Evolutionary conservation across 64 coral and sea anemone species (phyloP), one percentile per base, ranked within the genome.

Genomic region (Actinia equina): DNA sequence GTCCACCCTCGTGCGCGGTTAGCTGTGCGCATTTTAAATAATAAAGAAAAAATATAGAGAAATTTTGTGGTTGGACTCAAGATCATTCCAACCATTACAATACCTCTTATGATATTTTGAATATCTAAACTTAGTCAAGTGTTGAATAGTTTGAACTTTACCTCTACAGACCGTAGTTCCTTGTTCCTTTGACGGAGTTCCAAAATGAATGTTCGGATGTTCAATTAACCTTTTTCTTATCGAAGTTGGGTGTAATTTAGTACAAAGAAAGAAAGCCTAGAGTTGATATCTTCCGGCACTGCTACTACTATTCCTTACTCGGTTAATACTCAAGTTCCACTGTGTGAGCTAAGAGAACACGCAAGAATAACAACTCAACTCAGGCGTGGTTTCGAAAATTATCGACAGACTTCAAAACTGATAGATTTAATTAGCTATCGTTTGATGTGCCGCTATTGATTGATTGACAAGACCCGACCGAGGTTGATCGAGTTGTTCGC

Each of bases 321-420:
- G 4, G 69, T 74, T 74, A 41, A 9, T 30, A 74, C 7, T 74
- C 37, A 74, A 74, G 69, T 74, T 74, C 69, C 78, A 81, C 17
- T 85, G 18, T 85, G 49, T 60, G 20, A 41, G 17, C 56, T 65
- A 13, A 26, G 49, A 42, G 25, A 74, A 91, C 89, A 91, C 89
- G 84, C 52, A 91, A 86, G 89, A 59, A 80, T 85, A 85, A 86
- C 74, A 86, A 76, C 58, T 43, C 71, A 30, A 91, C 44, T 87
- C 89, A 91, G 89, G 89, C 89, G 89, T 91, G 89, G 89, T 91
- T 91, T 86, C 67, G 45, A 74, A 86, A 91, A 91, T 91, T 91
- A 91, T 91, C 89, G 74, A 91, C 83, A 85, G 83, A 77, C 89
- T 91, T 80, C 83, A 86, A 91, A 86, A 91, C 84, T 86, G 89